These are phyloP conservation scores for Drosophila colorata DNA, from an alignment of 2,888 invertebrate genomes.

Conservation along the genomic window DNA sequence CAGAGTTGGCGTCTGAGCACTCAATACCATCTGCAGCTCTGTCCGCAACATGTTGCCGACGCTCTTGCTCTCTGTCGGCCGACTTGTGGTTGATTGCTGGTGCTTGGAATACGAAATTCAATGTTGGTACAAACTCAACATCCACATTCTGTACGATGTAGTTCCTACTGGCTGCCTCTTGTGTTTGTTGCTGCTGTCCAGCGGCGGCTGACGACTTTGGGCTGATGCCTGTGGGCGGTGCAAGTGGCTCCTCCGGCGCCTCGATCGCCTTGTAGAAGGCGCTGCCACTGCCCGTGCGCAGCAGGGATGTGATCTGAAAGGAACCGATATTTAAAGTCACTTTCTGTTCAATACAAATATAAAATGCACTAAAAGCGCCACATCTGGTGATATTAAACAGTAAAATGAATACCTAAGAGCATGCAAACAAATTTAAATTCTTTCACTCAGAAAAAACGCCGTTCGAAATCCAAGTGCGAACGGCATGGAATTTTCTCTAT, in stretches of 20 bases:
- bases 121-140: slow-evolving; percentile 81
- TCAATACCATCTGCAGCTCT: slow-evolving; percentile 25
- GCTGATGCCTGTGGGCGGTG: neutral
- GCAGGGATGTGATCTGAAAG: slow-evolving; percentile 83
- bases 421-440: no score
- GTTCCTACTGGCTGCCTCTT: slow-evolving; percentile 8
- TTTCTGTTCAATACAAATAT: no score
- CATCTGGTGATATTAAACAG: no score
- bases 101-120: slow-evolving; percentile 74
- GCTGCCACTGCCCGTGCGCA: slow-evolving; percentile 81
- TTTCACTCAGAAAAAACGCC: no score
- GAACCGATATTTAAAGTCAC: no score
- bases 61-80: slow-evolving; percentile 7
- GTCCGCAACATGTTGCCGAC: slow-evolving; percentile 55
- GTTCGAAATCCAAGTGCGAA: no score
- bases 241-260: slow-evolving; percentile 46
- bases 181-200: slow-evolving; percentile 22
- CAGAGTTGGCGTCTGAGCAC: slow-evolving; percentile 30
- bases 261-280: slow-evolving; percentile 67
- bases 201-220: slow-evolving; percentile 19
- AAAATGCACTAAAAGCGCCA: no score
- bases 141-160: slow-evolving; percentile 48
- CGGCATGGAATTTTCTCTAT: no score
- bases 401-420: no score
- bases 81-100: slow-evolving; percentile 6